Evolutionary conservation across 1,140 invertebrate species (phyloP).

Genomic region (Drosophila carrolli): DNA sequence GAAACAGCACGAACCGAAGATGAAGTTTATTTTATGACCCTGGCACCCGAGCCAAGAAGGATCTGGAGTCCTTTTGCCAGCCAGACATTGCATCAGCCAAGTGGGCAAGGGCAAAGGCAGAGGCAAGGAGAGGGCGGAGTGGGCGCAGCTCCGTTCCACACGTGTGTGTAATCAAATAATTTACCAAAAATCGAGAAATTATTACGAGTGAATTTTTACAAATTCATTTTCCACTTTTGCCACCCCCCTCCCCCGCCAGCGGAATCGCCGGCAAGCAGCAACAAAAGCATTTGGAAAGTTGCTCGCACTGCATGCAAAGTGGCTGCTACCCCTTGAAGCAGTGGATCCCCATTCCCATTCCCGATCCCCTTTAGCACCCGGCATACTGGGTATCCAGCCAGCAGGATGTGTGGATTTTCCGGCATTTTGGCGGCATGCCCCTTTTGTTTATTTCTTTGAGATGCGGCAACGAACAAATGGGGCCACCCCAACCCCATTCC

Average conservation of each 20-base stretch:
- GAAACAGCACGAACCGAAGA: conserved; percentile 59
- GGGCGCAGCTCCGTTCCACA: conserved; percentile 52
- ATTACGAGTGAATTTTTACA: conserved; percentile 76
- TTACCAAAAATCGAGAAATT: conserved; percentile 80
- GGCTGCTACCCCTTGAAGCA: conserved; percentile 17
- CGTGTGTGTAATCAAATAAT: conserved; percentile 83
- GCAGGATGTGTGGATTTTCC: conserved; percentile 80
- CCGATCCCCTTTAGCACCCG: not conserved
- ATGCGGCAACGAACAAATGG: conserved; percentile 59
- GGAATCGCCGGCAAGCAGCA: conserved; percentile 23
- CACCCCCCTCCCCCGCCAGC: conserved; percentile 20
- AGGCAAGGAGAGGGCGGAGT: not conserved
- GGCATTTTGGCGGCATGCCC: conserved; percentile 66
- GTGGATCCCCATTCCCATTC: not conserved
- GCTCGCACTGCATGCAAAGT: conserved; percentile 74
- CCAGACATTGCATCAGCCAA: conserved; percentile 39
- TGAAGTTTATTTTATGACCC: conserved; percentile 79
- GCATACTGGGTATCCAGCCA: not conserved
- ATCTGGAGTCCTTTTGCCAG: conserved; percentile 34
- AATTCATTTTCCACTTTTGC: conserved; percentile 74
- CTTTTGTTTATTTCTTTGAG: conserved; percentile 81
- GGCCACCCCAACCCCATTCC: not conserved
- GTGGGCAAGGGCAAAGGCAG: not conserved
- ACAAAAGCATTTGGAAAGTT: conserved; percentile 48
- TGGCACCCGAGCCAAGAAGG: conserved; percentile 29